Percentiles rank a stretch among this genome's conserved stretches.
phyloP scores from a whole-genome alignment of 35 echinoderm and acorn worm species.

The Lytechinus pictus region DNA sequence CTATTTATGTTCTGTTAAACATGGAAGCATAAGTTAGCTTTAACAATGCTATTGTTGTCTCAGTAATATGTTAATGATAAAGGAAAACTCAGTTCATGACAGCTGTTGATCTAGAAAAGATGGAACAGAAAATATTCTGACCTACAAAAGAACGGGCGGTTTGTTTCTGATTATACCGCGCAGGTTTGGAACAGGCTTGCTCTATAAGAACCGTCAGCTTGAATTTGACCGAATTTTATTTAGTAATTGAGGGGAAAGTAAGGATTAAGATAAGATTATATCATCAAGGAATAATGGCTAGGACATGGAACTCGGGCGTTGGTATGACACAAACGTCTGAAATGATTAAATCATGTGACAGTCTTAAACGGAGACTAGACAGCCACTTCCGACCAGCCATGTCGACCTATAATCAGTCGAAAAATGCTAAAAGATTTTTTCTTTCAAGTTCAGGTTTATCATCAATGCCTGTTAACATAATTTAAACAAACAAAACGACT shows the following conservation, averaged over 20 bases:
- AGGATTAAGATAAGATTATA: constrained; percentile 17
- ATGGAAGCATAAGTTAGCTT: background rate
- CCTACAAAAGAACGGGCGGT: background rate
- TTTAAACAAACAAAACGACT: too few species aligned
- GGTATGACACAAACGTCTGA: background rate
- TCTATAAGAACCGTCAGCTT: background rate
- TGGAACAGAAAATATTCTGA: background rate
- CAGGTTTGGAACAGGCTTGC: background rate
- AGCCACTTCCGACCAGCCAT: background rate
- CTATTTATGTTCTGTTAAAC: background rate
- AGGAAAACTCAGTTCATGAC: background rate
- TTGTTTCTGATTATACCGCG: background rate
- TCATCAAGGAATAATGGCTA: background rate
- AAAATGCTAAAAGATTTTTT: background rate
- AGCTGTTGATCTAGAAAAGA: background rate
- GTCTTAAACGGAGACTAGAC: constrained; percentile 26
- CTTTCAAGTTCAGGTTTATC: background rate
- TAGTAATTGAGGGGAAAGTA: constrained; percentile 4
- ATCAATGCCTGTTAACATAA: background rate
- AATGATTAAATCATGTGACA: constrained; percentile 24
- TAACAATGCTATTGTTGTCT: background rate
- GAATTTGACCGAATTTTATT: background rate
- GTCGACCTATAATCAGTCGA: background rate
- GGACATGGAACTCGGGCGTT: background rate
- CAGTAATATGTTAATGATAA: background rate